A percentile compares a stretch with the other conserved stretches of the same genome.
Conservation (phyloP, 2,113 vertebrate genomes). For the Hemibagrus wyckioides region DNA sequence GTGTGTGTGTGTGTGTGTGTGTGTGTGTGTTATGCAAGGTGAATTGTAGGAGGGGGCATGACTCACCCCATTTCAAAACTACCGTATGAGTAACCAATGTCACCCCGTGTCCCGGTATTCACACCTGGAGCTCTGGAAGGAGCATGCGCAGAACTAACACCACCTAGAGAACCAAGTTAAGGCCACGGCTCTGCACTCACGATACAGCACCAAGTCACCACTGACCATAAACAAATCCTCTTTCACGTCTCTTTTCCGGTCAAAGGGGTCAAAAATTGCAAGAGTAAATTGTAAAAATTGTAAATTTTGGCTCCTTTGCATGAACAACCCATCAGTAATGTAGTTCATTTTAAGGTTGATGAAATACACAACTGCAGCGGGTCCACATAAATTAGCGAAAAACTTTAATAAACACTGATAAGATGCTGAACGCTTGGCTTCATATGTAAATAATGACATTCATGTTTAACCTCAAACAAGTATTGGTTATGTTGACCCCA, state of each 20-base stretch:
- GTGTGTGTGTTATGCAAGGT: constrained; percentile 55
- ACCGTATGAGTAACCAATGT: constrained; percentile 61
- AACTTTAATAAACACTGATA: no score
- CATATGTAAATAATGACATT: no score
- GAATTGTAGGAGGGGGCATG: constrained; percentile 54
- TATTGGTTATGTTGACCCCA: no score
- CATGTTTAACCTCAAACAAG: no score
- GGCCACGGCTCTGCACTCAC: neutral
- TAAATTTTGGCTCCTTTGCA: neutral
- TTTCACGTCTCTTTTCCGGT: neutral
- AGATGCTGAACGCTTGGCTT: neutral
- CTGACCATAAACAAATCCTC: neutral
- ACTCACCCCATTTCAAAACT: constrained; percentile 59
- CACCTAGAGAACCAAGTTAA: neutral
- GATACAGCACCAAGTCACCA: neutral
- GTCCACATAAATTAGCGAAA: no score
- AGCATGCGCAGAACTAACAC: neutral
- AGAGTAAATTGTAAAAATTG: neutral
- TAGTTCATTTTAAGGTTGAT: no score
- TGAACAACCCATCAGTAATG: no score
- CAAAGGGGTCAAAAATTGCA: neutral
- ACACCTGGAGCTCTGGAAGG: constrained; percentile 23
- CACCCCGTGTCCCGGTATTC: constrained; percentile 36
- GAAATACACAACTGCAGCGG: no score
- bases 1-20: constrained; percentile 39